Percentiles rank a stretch among this genome's conserved stretches.
Conservation (phyloP, 2,888 invertebrate species). For the Netelia inedita region DNA sequence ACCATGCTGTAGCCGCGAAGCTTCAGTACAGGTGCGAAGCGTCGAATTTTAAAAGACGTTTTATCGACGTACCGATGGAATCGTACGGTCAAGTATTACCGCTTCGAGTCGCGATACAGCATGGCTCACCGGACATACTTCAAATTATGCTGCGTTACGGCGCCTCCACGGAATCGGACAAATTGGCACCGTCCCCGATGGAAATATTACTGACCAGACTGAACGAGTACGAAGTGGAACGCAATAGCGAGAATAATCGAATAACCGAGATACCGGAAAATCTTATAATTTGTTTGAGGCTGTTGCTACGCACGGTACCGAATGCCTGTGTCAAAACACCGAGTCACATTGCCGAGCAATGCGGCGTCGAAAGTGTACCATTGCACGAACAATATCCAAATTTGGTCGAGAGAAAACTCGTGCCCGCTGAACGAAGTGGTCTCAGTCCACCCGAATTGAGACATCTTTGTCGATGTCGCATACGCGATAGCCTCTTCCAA, state of each 20-base stretch:
- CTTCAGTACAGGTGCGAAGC: slow-evolving; percentile 86
- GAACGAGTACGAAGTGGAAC: slow-evolving; percentile 86
- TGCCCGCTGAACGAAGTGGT: slow-evolving; percentile 88
- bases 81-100: slow-evolving; percentile 92
- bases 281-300: slow-evolving; percentile 89
- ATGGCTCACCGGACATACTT: slow-evolving; percentile 91
- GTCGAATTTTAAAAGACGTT: slow-evolving; percentile 85
- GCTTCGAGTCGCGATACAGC: slow-evolving; percentile 90
- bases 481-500: slow-evolving; percentile 88
- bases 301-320: slow-evolving; percentile 89
- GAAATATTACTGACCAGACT: slow-evolving; percentile 89
- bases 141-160: slow-evolving; percentile 88
- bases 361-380: slow-evolving; percentile 79
- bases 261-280: slow-evolving; percentile 88
- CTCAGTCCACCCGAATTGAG: slow-evolving; percentile 89
- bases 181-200: slow-evolving; percentile 88
- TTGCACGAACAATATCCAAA: slow-evolving; percentile 84
- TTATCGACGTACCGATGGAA: slow-evolving; percentile 93
- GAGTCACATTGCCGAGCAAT: slow-evolving; percentile 78
- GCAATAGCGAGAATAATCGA: slow-evolving; percentile 84
- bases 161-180: slow-evolving; percentile 87
- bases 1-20: slow-evolving; percentile 90
- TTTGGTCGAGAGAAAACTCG: slow-evolving; percentile 87
- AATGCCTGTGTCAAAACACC: slow-evolving; percentile 84
- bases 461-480: slow-evolving; percentile 91